These are phyloP conservation scores for Cephus pulcher DNA, from an alignment of 2,888 invertebrate genomes.

Conservation along the genomic window DNA sequence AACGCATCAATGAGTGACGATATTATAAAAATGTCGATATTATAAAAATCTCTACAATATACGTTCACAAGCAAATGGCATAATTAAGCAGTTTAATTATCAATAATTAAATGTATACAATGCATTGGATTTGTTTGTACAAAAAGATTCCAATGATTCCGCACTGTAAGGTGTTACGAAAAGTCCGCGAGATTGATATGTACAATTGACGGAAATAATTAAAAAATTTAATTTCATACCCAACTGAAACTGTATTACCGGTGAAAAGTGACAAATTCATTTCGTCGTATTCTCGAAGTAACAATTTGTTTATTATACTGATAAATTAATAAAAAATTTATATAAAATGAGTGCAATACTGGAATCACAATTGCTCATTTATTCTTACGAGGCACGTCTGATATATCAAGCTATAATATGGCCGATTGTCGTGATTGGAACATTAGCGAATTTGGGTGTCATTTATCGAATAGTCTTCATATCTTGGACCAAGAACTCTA, in stretches of 20 bases:
- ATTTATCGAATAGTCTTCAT: conserved; percentile 34
- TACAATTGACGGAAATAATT: neutral
- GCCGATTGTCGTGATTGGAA: conserved; percentile 41
- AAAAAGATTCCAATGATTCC: neutral
- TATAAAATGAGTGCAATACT: conserved; percentile 1
- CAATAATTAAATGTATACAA: neutral
- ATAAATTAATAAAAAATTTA: neutral
- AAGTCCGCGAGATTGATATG: neutral
- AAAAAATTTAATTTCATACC: neutral
- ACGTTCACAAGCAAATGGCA: neutral
- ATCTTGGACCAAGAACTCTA: conserved; percentile 23
- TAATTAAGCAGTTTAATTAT: neutral
- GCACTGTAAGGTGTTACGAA: neutral
- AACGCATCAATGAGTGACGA: neutral
- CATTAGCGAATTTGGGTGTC: conserved; percentile 40
- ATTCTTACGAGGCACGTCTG: conserved; percentile 27
- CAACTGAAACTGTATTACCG: neutral
- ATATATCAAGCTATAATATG: conserved; percentile 41
- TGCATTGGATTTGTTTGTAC: neutral
- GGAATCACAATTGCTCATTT: conserved; percentile 19
- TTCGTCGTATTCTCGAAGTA: no score
- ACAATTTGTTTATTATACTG: neutral
- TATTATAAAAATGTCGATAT: neutral
- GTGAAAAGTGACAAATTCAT: neutral
- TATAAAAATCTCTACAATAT: neutral